Percentiles rank a stretch among this genome's conserved stretches.
Conservation (phyloP, 2,113 vertebrate species). For the Lipophrys pholis region DNA sequence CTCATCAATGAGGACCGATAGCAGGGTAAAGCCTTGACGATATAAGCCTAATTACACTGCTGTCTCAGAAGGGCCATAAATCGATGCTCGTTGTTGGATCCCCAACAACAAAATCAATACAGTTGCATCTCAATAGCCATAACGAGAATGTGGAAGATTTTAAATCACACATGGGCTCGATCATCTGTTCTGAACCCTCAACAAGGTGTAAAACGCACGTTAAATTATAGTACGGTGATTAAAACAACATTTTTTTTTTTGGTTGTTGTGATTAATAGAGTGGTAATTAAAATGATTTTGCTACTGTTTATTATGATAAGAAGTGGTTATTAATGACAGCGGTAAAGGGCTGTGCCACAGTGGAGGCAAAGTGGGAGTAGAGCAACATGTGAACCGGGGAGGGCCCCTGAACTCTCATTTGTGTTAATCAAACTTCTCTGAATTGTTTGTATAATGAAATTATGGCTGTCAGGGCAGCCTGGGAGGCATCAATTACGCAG, state of each 20-base stretch:
- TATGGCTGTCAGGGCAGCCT: constrained; percentile 56
- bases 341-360: background rate
- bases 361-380: constrained; percentile 33
- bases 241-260: background rate
- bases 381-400: constrained; percentile 41
- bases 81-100: constrained; percentile 60
- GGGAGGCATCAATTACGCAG: constrained; percentile 77
- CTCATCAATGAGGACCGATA: constrained; percentile 19
- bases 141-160: constrained; percentile 53
- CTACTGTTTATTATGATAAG: constrained; percentile 26
- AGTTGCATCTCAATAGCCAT: constrained; percentile 48
- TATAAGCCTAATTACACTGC: constrained; percentile 64
- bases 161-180: constrained; percentile 28
- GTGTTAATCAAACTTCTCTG: constrained; percentile 80
- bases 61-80: constrained; percentile 57
- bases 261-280: constrained; percentile 27
- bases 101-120: constrained; percentile 66
- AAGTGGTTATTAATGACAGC: constrained; percentile 54
- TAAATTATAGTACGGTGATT: constrained; percentile 12
- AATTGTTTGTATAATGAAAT: constrained; percentile 83
- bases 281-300: constrained; percentile 31
- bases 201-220: constrained; percentile 29
- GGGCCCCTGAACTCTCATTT: constrained; percentile 72
- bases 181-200: background rate
- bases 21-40: constrained; percentile 30